phyloP scores from a whole-genome alignment of 2,797 vertebrate genomes.

The Arrhamphus sclerolepis region DNA sequence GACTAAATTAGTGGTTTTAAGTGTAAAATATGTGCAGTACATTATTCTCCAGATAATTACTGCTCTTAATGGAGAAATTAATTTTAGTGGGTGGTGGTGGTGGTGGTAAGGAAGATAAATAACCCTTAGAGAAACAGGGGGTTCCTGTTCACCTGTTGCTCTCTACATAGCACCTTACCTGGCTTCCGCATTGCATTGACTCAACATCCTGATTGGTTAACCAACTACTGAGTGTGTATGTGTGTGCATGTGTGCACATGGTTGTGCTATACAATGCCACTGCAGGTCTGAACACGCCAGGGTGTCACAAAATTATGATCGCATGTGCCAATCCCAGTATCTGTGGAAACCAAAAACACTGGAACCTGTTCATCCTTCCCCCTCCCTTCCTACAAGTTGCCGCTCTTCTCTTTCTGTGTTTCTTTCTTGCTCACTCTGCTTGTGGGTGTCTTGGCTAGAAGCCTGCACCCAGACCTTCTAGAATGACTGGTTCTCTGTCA shows the following conservation, averaged over 20 bases:
- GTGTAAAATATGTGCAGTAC: too few species aligned
- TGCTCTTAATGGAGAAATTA: too few species aligned
- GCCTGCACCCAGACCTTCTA: slow-evolving; percentile 87
- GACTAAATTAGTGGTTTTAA: too few species aligned
- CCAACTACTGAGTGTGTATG: slow-evolving; percentile 7
- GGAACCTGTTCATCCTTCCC: slow-evolving; percentile 90
- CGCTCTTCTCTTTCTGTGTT: slow-evolving; percentile 16
- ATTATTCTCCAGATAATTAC: too few species aligned
- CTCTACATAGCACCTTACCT: slow-evolving; percentile 38
- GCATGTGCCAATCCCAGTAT: slow-evolving; percentile 91
- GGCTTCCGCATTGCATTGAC: slow-evolving; percentile 39
- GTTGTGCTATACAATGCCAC: slow-evolving; percentile 81
- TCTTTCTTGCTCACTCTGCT: slow-evolving; percentile 34
- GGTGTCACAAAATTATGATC: slow-evolving; percentile 81
- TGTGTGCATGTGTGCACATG: slow-evolving; percentile 56
- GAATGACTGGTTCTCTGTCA: slow-evolving; percentile 89
- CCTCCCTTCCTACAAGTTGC: slow-evolving; percentile 33
- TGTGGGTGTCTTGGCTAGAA: slow-evolving; percentile 74
- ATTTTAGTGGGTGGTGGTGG: background rate
- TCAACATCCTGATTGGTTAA: slow-evolving; percentile 56
- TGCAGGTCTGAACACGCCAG: slow-evolving; percentile 93
- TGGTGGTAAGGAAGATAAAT: slow-evolving; percentile 40
- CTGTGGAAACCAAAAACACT: slow-evolving; percentile 99
- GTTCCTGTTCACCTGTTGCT: slow-evolving; percentile 73
- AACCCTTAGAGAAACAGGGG: slow-evolving; percentile 28